Percentiles rank a stretch among this genome's conserved stretches.
Conservation (phyloP, 2,888 invertebrate genomes). For the Artemia sinica region DNA sequence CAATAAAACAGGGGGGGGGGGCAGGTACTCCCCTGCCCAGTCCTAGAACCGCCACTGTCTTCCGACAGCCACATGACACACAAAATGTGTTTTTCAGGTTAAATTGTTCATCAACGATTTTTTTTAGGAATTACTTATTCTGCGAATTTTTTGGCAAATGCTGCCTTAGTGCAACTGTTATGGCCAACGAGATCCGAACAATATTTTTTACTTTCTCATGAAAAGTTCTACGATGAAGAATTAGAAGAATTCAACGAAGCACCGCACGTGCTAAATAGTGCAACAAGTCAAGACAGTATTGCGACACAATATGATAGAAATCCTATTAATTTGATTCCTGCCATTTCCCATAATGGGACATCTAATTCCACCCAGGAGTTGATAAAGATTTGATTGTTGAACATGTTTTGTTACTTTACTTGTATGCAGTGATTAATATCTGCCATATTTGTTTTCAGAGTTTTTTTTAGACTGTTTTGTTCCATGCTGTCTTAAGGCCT, state of each 20-base stretch:
- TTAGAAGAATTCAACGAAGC: slow-evolving; percentile 79
- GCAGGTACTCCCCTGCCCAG: too few relatives aligned
- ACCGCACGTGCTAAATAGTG: slow-evolving; percentile 49
- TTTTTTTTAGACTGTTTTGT: too few relatives aligned
- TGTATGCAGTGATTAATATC: too few relatives aligned
- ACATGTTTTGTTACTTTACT: too few relatives aligned
- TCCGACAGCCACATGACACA: too few relatives aligned
- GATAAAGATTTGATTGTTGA: background rate
- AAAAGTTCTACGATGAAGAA: slow-evolving; percentile 46
- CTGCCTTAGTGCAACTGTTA: slow-evolving; percentile 80
- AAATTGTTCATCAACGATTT: too few relatives aligned
- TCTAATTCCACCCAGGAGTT: background rate
- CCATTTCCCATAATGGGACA: background rate
- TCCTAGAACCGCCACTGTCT: too few relatives aligned
- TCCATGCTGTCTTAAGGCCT: too few relatives aligned
- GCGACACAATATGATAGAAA: background rate
- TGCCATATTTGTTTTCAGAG: too few relatives aligned
- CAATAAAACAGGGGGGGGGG: too few relatives aligned
- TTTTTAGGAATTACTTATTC: slow-evolving; percentile 76
- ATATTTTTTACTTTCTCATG: slow-evolving; percentile 63
- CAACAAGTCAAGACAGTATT: background rate
- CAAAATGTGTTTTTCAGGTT: too few relatives aligned
- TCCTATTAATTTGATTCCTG: background rate
- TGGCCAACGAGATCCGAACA: slow-evolving; percentile 90
- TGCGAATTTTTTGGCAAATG: slow-evolving; percentile 84